Evolutionary conservation across 2,797 vertebrate species (phyloP).

Genomic region (Microtus obscurus): DNA sequence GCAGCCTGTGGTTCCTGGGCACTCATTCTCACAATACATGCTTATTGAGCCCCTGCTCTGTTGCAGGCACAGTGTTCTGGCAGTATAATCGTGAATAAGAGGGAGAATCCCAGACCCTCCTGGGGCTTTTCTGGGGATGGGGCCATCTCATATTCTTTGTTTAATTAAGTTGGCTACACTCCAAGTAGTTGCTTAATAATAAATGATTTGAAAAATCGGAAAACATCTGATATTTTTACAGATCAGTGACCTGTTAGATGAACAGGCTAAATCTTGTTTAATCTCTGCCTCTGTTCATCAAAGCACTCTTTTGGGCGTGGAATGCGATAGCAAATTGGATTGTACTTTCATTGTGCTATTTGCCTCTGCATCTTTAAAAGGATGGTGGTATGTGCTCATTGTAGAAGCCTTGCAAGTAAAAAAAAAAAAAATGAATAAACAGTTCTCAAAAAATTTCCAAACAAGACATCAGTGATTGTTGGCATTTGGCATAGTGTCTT

Average conservation of each 20-base stretch:
- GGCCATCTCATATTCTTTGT: slow-evolving; percentile 78
- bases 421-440: neutral
- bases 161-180: slow-evolving; percentile 82
- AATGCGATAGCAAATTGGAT: slow-evolving; percentile 77
- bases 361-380: slow-evolving; percentile 32
- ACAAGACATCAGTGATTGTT: neutral
- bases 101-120: neutral
- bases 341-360: slow-evolving; percentile 66
- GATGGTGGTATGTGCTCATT: neutral
- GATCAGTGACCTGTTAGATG: slow-evolving; percentile 88
- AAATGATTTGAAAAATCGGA: slow-evolving; percentile 89
- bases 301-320: slow-evolving; percentile 79
- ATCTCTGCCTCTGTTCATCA: slow-evolving; percentile 86
- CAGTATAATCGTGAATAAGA: neutral
- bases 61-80: neutral
- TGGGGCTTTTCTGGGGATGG: slow-evolving; percentile 62
- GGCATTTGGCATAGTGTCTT: slow-evolving; percentile 37
- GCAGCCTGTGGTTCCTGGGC: neutral
- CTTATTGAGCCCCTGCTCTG: neutral
- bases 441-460: slow-evolving; percentile 22
- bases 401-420: neutral
- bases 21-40: neutral
- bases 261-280: slow-evolving; percentile 88
- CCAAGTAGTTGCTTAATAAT: slow-evolving; percentile 84
- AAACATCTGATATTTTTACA: slow-evolving; percentile 91